These are phyloP conservation scores for Diacarnus erythraeanus DNA, from an alignment of 37 sponge, comb jelly and placozoan genomes.

Conservation along the genomic window DNA sequence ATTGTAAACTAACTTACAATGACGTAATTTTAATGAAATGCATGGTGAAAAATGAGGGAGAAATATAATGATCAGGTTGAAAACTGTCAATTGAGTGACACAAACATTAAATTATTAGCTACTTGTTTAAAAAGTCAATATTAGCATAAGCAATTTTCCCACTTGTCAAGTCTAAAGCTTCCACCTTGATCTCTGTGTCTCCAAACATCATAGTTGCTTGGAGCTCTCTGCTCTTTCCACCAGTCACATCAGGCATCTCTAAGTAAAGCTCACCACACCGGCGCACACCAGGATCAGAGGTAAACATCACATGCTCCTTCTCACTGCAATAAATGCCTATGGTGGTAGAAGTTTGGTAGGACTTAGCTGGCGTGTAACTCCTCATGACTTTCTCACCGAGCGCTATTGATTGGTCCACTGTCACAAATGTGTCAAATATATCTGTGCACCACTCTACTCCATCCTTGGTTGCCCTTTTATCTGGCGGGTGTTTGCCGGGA, in stretches of 20 bases:
- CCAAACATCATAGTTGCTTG: conserved; percentile 81
- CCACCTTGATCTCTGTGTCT: conserved; percentile 73
- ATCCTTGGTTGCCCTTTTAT: conserved; percentile 69
- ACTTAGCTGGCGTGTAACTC: conserved; percentile 77
- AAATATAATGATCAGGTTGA: not conserved
- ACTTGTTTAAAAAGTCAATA: conserved; percentile 68
- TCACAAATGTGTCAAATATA: conserved; percentile 82
- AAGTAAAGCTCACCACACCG: conserved; percentile 76
- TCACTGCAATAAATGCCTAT: conserved; percentile 74
- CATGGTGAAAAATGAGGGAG: not conserved
- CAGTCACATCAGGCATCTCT: conserved; percentile 59
- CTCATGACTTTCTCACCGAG: conserved; percentile 60
- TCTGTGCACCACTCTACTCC: conserved; percentile 84
- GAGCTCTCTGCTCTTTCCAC: conserved; percentile 52
- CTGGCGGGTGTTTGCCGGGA: conserved; percentile 67
- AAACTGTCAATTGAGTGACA: not conserved
- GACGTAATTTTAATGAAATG: too few species aligned
- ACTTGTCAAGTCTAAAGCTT: conserved; percentile 63
- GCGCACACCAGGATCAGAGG: conserved; percentile 71
- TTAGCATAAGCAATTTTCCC: conserved; percentile 43
- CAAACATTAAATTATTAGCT: not conserved
- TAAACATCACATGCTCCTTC: conserved; percentile 57
- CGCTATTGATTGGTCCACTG: conserved; percentile 63
- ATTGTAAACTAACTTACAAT: too few species aligned
- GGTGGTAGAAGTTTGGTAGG: conserved; percentile 60